phyloP scores from a whole-genome alignment of 2,888 invertebrate species.

The Lasioglossum lativentre region DNA sequence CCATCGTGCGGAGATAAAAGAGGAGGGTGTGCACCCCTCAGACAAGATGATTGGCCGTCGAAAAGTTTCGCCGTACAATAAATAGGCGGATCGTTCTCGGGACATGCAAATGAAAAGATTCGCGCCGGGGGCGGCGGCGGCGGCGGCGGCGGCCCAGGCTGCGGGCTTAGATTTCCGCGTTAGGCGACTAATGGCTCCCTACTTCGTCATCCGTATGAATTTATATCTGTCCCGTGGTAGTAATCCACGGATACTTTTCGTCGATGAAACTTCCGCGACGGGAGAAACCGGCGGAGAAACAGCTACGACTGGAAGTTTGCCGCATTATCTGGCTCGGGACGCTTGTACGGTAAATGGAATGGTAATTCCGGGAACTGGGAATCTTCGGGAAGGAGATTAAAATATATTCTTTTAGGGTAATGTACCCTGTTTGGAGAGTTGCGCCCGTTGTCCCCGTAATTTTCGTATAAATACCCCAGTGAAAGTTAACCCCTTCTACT shows the following conservation, averaged over 20 bases:
- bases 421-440: not conserved
- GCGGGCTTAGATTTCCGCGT: conserved; percentile 56
- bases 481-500: not conserved
- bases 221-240: conserved; percentile 53
- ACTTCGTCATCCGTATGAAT: conserved; percentile 61
- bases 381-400: conserved; percentile 31
- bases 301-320: conserved; percentile 30
- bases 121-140: conserved; percentile 30
- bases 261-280: conserved; percentile 24
- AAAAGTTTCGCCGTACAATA: conserved; percentile 54
- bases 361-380: conserved; percentile 41
- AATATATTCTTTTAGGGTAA: conserved; percentile 38
- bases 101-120: conserved; percentile 64
- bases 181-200: conserved; percentile 57
- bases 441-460: not conserved
- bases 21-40: not conserved
- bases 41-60: conserved; percentile 45
- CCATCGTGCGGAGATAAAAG: conserved; percentile 49
- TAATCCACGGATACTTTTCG: conserved; percentile 52
- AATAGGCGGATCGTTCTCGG: conserved; percentile 39
- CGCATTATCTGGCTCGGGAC: conserved; percentile 38
- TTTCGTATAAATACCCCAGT: not conserved
- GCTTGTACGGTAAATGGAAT: conserved; percentile 51
- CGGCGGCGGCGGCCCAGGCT: no score
- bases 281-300: not conserved